Conservation (phyloP, 2,888 invertebrate genomes). For the Leptinotarsa rubiginosa region DNA sequence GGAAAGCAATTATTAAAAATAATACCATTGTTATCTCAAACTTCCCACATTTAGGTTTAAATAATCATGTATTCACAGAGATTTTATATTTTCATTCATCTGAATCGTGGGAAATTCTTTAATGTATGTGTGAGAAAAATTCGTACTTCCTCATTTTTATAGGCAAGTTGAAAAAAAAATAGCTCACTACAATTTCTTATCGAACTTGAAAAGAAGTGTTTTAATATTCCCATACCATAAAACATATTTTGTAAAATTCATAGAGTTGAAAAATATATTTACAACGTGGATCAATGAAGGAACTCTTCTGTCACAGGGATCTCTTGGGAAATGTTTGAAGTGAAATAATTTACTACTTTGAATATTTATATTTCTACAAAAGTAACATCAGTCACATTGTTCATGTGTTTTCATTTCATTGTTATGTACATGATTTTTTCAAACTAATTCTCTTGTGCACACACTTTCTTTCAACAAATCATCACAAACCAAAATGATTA, state of each 20-base stretch:
- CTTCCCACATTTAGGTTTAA: constrained; percentile 63
- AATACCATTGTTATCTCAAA: constrained; percentile 61
- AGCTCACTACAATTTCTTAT: background rate
- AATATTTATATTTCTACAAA: constrained; percentile 28
- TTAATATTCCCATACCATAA: background rate
- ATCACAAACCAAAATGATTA: constrained; percentile 35
- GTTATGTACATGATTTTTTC: constrained; percentile 38
- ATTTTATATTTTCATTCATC: constrained; percentile 54
- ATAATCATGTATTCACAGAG: constrained; percentile 54
- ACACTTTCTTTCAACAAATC: constrained; percentile 34
- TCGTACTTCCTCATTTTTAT: constrained; percentile 45
- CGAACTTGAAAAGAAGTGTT: background rate
- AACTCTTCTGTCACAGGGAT: background rate
- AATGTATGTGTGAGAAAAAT: constrained; percentile 43
- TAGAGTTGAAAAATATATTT: background rate
- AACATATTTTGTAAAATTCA: no score
- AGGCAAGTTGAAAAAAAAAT: constrained; percentile 25
- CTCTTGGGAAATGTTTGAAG: background rate
- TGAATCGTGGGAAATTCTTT: constrained; percentile 51
- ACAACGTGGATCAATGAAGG: background rate
- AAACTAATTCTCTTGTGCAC: constrained; percentile 33
- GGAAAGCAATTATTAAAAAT: constrained; percentile 66
- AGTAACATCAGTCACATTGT: constrained; percentile 21
- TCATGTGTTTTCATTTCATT: constrained; percentile 1
- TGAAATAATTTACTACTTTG: constrained; percentile 2